phyloP scores from a whole-genome alignment of 92 coral and sea anemone species.

The Heteractis magnifica region DNA sequence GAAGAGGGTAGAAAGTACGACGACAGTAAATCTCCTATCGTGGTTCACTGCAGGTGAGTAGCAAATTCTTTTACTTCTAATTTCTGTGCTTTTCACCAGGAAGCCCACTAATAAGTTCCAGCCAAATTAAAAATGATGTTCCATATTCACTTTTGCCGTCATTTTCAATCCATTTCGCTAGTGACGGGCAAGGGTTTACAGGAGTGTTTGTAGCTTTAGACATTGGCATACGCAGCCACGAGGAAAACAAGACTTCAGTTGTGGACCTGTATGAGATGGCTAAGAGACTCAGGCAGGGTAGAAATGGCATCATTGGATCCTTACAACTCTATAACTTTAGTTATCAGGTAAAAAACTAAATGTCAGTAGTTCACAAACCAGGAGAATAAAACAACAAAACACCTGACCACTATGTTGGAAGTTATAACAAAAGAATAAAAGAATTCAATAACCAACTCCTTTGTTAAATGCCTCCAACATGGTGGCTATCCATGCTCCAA shows the following conservation, averaged over 20 bases:
- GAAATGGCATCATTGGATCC: constrained; percentile 77
- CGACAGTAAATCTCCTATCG: constrained; percentile 59
- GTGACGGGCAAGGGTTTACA: constrained; percentile 86
- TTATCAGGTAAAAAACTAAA: constrained; percentile 59
- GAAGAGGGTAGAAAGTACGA: constrained; percentile 61
- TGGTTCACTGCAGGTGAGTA: constrained; percentile 87
- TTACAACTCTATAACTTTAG: constrained; percentile 77
- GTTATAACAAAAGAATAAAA: no score
- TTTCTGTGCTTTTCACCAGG: background rate
- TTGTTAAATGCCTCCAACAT: background rate
- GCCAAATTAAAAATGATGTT: no score
- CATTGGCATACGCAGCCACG: constrained; percentile 88
- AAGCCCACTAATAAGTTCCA: background rate
- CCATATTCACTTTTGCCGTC: background rate
- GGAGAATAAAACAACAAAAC: background rate
- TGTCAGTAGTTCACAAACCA: no score
- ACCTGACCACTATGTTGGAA: background rate
- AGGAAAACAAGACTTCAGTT: constrained; percentile 83
- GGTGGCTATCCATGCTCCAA: background rate
- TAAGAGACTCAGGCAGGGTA: constrained; percentile 79
- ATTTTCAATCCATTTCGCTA: constrained; percentile 14
- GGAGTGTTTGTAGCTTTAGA: constrained; percentile 92
- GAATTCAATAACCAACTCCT: no score
- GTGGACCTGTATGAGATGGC: constrained; percentile 89
- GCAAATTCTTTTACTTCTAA: background rate